Conservation (phyloP, 2,113 vertebrate species). For the Salvelinus sp. region DNA sequence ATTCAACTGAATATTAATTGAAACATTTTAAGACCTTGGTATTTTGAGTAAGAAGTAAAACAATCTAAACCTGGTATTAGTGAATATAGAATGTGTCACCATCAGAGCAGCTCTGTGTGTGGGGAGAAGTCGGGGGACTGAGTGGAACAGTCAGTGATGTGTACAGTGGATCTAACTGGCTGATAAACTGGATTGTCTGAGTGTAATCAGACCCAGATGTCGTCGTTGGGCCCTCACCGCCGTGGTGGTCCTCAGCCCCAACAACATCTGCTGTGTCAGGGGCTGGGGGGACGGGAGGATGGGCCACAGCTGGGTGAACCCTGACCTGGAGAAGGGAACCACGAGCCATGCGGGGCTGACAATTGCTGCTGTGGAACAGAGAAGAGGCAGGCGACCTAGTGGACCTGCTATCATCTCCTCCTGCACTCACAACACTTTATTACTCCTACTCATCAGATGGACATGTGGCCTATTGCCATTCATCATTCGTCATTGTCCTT, state of each 20-base stretch:
- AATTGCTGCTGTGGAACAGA: constrained; percentile 62
- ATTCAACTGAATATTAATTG: too few relatives aligned
- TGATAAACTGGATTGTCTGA: constrained; percentile 78
- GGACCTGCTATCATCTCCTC: constrained; percentile 62
- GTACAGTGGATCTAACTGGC: constrained; percentile 54
- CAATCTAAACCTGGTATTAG: too few relatives aligned
- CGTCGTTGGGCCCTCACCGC: constrained; percentile 64
- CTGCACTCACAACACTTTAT: constrained; percentile 52
- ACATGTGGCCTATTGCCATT: too few relatives aligned
- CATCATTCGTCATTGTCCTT: too few relatives aligned
- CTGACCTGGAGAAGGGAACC: constrained; percentile 71
- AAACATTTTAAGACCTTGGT: too few relatives aligned
- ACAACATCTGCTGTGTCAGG: constrained; percentile 74
- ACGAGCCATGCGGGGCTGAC: constrained; percentile 68
- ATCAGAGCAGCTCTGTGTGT: constrained; percentile 63
- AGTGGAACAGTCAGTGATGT: constrained; percentile 27
- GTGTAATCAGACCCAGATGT: constrained; percentile 79
- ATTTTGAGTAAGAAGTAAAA: too few relatives aligned
- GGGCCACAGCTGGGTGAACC: constrained; percentile 78
- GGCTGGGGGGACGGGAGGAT: constrained; percentile 49
- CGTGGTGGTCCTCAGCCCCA: constrained; percentile 68
- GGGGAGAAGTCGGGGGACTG: not conserved
- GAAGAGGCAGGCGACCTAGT: constrained; percentile 41
- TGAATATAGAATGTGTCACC: constrained; percentile 63
- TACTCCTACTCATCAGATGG: constrained; percentile 4